phyloP scores from a whole-genome alignment of 2,113 vertebrate species.

The Sylvietta virens region DNA sequence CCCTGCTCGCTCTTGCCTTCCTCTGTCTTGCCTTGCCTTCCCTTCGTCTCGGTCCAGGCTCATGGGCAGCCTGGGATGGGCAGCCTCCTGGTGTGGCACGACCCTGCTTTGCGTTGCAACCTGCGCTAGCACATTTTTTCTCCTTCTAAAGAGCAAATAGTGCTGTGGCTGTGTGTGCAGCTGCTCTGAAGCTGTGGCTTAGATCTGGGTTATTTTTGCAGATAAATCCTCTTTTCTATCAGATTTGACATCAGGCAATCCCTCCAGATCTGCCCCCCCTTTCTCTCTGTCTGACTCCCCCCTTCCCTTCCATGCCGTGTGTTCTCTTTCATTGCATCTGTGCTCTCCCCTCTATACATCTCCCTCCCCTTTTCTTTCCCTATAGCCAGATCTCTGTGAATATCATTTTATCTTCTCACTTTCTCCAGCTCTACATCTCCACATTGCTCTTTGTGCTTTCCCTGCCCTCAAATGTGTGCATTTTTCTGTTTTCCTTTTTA shows the following conservation, averaged over 20 bases:
- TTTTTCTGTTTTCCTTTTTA: not conserved
- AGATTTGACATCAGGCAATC: conserved; percentile 62
- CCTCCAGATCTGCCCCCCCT: conserved; percentile 28
- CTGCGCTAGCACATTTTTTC: not conserved
- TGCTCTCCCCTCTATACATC: not conserved
- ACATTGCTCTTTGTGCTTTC: not conserved
- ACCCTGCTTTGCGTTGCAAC: not conserved
- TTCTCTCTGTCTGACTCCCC: not conserved
- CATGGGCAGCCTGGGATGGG: not conserved
- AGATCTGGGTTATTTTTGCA: conserved; percentile 59
- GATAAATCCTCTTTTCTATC: conserved; percentile 68
- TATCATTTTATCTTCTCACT: not conserved
- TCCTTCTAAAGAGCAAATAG: not conserved
- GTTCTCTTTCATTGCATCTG: not conserved
- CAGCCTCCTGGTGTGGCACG: not conserved
- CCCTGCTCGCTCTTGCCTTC: no score
- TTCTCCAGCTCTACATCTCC: not conserved
- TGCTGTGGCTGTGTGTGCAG: not conserved
- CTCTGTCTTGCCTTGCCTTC: not conserved
- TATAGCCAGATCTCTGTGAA: not conserved
- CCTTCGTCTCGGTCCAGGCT: not conserved
- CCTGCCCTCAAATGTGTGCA: not conserved
- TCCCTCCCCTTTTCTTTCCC: not conserved
- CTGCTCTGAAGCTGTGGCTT: conserved; percentile 45
- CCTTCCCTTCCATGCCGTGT: not conserved